phyloP scores from a whole-genome alignment of 1,140 invertebrate genomes.

The Thaumatotibia leucotreta region DNA sequence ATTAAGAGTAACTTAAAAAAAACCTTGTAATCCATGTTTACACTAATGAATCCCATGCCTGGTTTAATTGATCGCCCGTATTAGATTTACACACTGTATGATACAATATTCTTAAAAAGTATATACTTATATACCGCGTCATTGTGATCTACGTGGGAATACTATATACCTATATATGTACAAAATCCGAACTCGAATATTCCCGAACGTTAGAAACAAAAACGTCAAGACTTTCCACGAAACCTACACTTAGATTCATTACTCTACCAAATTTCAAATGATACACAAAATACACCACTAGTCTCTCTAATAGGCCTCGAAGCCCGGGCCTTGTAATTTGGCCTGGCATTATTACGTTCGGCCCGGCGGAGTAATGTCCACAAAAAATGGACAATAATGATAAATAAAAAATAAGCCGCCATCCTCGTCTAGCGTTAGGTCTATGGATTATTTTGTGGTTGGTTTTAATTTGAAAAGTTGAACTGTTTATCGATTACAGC shows the following conservation, averaged over 20 bases:
- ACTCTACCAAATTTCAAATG: conserved; percentile 35
- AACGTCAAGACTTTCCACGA: neutral
- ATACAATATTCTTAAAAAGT: too few species aligned
- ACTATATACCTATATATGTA: neutral
- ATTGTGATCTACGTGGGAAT: neutral
- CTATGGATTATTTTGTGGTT: neutral
- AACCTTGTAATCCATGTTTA: too few species aligned
- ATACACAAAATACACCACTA: conserved; percentile 39
- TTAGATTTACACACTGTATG: too few species aligned
- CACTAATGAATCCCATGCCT: too few species aligned
- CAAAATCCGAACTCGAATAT: neutral
- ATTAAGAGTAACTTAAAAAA: too few species aligned
- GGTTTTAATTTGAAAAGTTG: neutral
- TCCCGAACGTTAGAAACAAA: neutral
- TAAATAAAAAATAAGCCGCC: conserved; percentile 28
- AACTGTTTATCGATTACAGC: neutral
- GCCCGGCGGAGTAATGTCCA: conserved; percentile 17
- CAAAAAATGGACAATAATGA: neutral
- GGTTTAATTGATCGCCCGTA: too few species aligned
- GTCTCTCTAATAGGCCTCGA: conserved; percentile 61
- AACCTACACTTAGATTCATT: conserved; percentile 19
- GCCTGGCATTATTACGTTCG: conserved; percentile 58
- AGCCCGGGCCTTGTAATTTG: conserved; percentile 62
- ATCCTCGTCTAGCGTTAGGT: conserved; percentile 29
- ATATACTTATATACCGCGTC: too few species aligned